A percentile compares a stretch with the other conserved stretches of the same genome.
Conservation (phyloP, 1,140 invertebrate genomes). For the Rhyzopertha dominica region DNA sequence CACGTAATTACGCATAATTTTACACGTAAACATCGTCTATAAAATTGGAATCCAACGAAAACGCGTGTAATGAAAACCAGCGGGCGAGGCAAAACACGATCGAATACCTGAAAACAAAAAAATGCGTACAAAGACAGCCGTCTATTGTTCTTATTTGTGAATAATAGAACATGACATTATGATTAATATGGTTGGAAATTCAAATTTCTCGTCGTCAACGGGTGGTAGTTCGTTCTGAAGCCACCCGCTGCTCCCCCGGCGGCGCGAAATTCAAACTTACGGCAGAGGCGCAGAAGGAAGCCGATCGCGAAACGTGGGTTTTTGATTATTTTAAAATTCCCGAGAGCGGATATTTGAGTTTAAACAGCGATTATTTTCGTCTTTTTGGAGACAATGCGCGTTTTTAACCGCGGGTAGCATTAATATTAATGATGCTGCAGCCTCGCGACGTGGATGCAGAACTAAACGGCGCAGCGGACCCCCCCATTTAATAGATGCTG, state of each 20-base stretch:
- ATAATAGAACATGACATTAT: conserved; percentile 23
- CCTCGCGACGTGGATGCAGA: no score
- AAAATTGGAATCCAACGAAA: background rate
- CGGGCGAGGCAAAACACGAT: background rate
- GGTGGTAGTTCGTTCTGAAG: conserved; percentile 17
- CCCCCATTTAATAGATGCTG: no score
- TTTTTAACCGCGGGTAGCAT: no score
- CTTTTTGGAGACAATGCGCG: no score
- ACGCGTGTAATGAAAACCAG: background rate
- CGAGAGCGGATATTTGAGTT: no score
- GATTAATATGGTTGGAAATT: conserved; percentile 23
- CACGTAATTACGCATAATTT: background rate
- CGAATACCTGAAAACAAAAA: conserved; percentile 2
- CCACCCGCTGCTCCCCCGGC: conserved; percentile 15
- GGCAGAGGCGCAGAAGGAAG: no score
- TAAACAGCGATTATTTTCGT: no score
- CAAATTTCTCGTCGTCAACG: conserved; percentile 23
- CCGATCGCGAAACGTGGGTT: no score
- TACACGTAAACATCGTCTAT: background rate
- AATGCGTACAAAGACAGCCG: conserved; percentile 4
- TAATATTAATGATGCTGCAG: no score
- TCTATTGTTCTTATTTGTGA: conserved; percentile 24
- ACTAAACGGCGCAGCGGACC: no score
- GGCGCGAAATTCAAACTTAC: conserved; percentile 22
- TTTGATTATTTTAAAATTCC: no score